Evolutionary conservation across 64 coral and sea anemone genomes (phyloP), one percentile per base, ranked within the genome.

Genomic region (Montipora cactus): DNA sequence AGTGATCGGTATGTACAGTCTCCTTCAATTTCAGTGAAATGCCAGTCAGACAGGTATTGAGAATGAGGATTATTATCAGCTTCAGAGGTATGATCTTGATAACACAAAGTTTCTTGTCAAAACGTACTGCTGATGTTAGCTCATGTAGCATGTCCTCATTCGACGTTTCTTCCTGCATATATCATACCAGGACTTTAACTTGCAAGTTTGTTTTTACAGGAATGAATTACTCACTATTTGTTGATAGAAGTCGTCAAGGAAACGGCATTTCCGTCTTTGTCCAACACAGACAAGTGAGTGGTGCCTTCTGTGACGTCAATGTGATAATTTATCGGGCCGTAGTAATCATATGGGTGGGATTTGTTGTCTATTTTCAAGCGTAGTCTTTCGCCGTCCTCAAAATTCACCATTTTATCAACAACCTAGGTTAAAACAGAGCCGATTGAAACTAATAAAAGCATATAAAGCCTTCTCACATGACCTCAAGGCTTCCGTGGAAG

Each of bases 221-320:
- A 22, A 8, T 5, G 14, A 57, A 44, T 14, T 47, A 93, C 92
- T 97, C 72, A 97, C 95, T 97, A 97, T 86, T 97, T 97, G 57
- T 97, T 97, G 21, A 97, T 97, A 48, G 95, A 97, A 12, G 92
- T 97, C 22, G 95, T 97, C 5, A 94, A 88, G 53, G 95, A 91
- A 14, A 94, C 95, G 4, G 91, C 95, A 64, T 94, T 97, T 23
- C 92, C 95, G 0, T 97, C 95, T 73, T 87, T 12, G 37, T 97
- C 95, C 14, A 97, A 67, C 5, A 97, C 78, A 59, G 95, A 97
- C 55, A 97, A 79, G 49, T 97, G 95, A 4, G 92, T 97, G 14
- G 95, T 97, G 10, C 95, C 95, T 7, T 93, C 87, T 53, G 95
- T 97, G 47, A 97, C 89, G 72, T 91, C 92, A 78, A 89, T 87